Conservation (phyloP, 2,797 vertebrate genomes). For the Parambassis ranga region DNA sequence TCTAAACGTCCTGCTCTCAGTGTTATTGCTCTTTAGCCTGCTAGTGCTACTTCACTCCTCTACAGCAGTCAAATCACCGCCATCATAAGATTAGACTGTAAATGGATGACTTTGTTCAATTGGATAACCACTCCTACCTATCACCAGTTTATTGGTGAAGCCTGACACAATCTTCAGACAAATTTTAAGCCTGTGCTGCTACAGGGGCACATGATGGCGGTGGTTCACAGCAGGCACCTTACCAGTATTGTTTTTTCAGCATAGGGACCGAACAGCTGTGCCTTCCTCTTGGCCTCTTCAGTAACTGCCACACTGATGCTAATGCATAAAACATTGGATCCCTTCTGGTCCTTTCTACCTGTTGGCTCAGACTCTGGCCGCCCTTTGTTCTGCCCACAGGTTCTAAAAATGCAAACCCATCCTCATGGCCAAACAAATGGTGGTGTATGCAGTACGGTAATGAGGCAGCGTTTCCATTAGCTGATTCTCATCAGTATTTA, state of each 20-base stretch:
- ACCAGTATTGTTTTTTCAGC: neutral
- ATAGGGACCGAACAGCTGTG: constrained; percentile 17
- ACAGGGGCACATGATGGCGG: neutral
- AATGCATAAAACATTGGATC: constrained; percentile 46
- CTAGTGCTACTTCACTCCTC: neutral
- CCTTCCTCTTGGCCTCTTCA: neutral
- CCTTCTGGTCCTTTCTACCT: constrained; percentile 30
- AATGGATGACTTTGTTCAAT: neutral
- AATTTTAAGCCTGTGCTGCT: no score
- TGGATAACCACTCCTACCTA: constrained; percentile 12
- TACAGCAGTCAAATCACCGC: neutral
- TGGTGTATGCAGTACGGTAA: constrained; percentile 24
- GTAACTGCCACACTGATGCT: neutral
- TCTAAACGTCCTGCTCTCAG: constrained; percentile 8
- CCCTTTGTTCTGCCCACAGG: constrained; percentile 31
- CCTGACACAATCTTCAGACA: no score
- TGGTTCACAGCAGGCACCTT: neutral
- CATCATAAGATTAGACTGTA: neutral
- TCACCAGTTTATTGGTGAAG: neutral
- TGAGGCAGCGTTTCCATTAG: constrained; percentile 45
- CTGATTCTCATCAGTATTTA: constrained; percentile 37
- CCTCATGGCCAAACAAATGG: constrained; percentile 26
- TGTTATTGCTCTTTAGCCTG: constrained; percentile 10
- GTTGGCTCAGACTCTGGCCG: constrained; percentile 18
- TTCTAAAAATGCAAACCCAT: constrained; percentile 20